A percentile compares a stretch with the other conserved stretches of the same genome.
phyloP scores from a whole-genome alignment of 2,113 vertebrate genomes.

The Datnioides undecimradiatus region DNA sequence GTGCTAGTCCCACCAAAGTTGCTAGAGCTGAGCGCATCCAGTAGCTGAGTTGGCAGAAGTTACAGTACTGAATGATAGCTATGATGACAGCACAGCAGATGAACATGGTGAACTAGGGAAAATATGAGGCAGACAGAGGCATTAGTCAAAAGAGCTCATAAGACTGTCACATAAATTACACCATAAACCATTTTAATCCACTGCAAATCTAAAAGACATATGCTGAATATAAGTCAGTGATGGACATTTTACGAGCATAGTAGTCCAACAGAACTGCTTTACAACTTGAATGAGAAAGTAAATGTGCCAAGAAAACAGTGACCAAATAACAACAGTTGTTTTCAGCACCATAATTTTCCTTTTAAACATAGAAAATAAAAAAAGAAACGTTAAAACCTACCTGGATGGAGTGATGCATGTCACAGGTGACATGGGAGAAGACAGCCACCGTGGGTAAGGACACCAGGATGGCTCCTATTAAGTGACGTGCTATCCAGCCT shows the following conservation, averaged over 20 bases:
- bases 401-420: slow-evolving; percentile 83
- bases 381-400: slow-evolving; percentile 50
- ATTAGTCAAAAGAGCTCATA: not conserved
- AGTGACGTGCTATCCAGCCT: slow-evolving; percentile 93
- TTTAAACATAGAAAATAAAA: not conserved
- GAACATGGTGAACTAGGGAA: slow-evolving; percentile 90
- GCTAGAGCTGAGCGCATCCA: slow-evolving; percentile 97
- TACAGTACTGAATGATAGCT: slow-evolving; percentile 96
- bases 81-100: slow-evolving; percentile 92
- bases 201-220: not conserved
- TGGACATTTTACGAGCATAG: not conserved
- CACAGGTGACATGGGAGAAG: slow-evolving; percentile 91
- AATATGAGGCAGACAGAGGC: slow-evolving; percentile 4
- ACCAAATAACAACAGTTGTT: not conserved
- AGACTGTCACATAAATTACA: not conserved
- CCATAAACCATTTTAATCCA: not conserved
- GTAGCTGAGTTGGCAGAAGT: slow-evolving; percentile 99
- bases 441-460: slow-evolving; percentile 93
- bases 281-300: not conserved
- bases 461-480: slow-evolving; percentile 92
- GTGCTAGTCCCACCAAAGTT: slow-evolving; percentile 87
- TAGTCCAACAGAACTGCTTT: not conserved
- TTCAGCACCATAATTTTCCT: not conserved
- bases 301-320: not conserved
- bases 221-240: not conserved